Evolutionary conservation across 2,113 vertebrate genomes (phyloP).

Genomic region (Passer domesticus): DNA sequence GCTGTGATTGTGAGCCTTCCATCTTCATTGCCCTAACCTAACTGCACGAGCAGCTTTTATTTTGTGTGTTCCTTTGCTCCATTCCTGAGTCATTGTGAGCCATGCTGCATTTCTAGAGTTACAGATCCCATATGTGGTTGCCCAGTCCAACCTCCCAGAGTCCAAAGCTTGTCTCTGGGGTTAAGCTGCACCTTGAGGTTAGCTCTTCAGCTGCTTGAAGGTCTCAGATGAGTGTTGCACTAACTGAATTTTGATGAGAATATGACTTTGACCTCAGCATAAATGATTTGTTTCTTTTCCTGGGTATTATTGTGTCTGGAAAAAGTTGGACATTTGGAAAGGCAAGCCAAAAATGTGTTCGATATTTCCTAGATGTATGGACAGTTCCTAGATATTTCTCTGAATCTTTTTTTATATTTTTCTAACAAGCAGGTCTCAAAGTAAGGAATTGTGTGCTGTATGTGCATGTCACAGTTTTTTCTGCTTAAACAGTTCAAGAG

Average conservation of each 20-base stretch:
- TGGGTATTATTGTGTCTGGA: neutral
- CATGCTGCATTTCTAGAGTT: neutral
- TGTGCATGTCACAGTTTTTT: neutral
- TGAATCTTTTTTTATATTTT: neutral
- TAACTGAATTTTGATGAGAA: neutral
- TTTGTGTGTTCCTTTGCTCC: neutral
- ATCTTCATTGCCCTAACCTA: fast-evolving
- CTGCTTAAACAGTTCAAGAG: neutral
- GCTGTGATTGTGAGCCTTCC: neutral
- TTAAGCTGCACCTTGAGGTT: neutral
- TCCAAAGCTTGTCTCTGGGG: neutral
- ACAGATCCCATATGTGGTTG: neutral
- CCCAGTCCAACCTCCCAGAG: neutral
- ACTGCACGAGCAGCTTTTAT: neutral
- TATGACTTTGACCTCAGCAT: neutral
- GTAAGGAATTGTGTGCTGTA: neutral
- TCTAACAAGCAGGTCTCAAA: neutral
- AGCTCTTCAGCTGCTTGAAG: neutral
- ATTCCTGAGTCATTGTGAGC: neutral
- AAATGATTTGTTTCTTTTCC: neutral
- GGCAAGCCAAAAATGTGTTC: fast-evolving
- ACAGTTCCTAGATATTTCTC: neutral
- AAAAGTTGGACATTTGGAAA: neutral
- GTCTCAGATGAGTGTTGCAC: neutral
- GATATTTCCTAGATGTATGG: neutral